A percentile compares a stretch with the other conserved stretches of the same genome.
Evolutionary conservation across 2,797 vertebrate genomes (phyloP).

Genomic region (Coranthus polyacanthus): DNA sequence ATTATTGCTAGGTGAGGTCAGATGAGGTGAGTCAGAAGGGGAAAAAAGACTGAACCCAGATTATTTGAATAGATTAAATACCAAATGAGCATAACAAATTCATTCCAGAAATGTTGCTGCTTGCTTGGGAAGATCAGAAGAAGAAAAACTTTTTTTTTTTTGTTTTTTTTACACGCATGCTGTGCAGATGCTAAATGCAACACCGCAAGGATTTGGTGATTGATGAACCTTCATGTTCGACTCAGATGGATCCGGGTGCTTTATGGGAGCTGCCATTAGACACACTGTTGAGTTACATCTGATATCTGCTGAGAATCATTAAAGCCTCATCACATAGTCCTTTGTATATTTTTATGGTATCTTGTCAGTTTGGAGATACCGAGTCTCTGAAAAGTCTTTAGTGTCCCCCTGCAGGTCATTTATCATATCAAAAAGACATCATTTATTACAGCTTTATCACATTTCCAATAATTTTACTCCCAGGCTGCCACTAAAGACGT

Average conservation of each 20-base stretch:
- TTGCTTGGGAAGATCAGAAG: neutral
- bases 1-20: conserved; percentile 1
- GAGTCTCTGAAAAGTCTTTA: conserved; percentile 49
- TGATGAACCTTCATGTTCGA: conserved; percentile 19
- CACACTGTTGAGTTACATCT: conserved; percentile 23
- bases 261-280: conserved; percentile 9
- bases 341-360: conserved; percentile 47
- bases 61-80: conserved; percentile 6
- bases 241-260: conserved; percentile 3
- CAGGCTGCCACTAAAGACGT: conserved; percentile 28
- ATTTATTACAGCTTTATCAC: conserved; percentile 65
- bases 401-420: conserved; percentile 47
- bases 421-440: conserved; percentile 48
- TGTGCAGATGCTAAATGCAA: neutral
- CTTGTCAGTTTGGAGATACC: conserved; percentile 43
- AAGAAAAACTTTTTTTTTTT: too few species aligned
- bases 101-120: neutral
- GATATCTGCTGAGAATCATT: conserved; percentile 45
- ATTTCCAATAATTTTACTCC: conserved; percentile 52
- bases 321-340: conserved; percentile 21
- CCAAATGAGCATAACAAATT: neutral
- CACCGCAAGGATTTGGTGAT: conserved; percentile 1
- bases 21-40: conserved; percentile 1
- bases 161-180: neutral
- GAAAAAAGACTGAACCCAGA: neutral